These are phyloP conservation scores for Crotalus helleri DNA, from an alignment of 2,113 vertebrate species.

Conservation along the genomic window DNA sequence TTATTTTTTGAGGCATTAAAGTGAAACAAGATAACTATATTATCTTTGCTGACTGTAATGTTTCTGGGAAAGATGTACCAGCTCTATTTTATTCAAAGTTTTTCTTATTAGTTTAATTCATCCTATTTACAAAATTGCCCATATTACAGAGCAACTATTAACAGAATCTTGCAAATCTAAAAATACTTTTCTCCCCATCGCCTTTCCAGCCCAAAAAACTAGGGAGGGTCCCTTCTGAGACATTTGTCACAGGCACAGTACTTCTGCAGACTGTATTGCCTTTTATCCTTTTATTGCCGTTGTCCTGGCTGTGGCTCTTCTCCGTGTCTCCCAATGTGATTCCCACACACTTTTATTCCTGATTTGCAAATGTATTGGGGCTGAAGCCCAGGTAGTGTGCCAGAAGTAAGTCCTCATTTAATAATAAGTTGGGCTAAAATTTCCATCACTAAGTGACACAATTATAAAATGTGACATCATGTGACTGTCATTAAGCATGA, in stretches of 20 bases:
- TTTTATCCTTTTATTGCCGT: background rate
- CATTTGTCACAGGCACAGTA: background rate
- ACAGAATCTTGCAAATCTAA: background rate
- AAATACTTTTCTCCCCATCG: background rate
- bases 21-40: conserved; percentile 13
- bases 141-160: background rate
- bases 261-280: background rate
- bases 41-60: background rate
- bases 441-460: background rate
- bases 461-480: background rate
- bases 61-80: background rate
- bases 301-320: background rate
- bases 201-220: background rate
- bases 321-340: background rate
- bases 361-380: background rate
- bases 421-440: background rate
- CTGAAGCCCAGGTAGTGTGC: background rate
- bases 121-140: background rate
- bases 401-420: background rate
- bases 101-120: background rate
- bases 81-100: background rate
- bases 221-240: background rate
- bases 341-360: background rate
- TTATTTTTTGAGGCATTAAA: background rate
- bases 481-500: background rate